Percentiles rank a stretch among this genome's conserved stretches.
Evolutionary conservation across 1,140 invertebrate genomes (phyloP).

Genomic region (Dendrolimus kikuchii): DNA sequence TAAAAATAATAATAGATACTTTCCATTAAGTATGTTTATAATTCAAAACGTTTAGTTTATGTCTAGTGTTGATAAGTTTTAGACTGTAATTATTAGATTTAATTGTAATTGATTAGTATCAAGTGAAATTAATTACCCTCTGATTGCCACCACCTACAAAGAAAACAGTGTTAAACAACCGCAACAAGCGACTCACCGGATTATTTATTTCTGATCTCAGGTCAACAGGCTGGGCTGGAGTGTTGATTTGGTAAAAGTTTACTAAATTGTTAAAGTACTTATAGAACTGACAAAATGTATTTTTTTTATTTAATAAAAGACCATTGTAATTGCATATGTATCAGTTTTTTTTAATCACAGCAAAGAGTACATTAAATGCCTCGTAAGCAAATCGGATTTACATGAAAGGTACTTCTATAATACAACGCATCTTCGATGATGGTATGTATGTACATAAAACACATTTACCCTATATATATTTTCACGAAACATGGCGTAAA

Average conservation of each 20-base stretch:
- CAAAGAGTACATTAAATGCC: too few relatives aligned
- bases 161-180: constrained; percentile 28
- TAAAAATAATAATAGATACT: constrained; percentile 27
- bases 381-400: too few relatives aligned
- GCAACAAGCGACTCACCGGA: constrained; percentile 30
- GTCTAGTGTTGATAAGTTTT: constrained; percentile 22
- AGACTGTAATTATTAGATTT: constrained; percentile 25
- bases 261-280: constrained; percentile 69
- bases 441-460: too few relatives aligned
- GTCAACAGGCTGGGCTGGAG: constrained; percentile 47
- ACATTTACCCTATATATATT: too few relatives aligned
- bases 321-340: constrained; percentile 27
- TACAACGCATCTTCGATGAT: too few relatives aligned
- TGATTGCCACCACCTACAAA: too few relatives aligned
- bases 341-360: too few relatives aligned
- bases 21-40: constrained; percentile 36
- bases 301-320: constrained; percentile 66
- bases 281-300: constrained; percentile 64
- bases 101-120: constrained; percentile 23
- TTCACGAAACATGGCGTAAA: too few relatives aligned
- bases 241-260: constrained; percentile 67
- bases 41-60: constrained; percentile 24
- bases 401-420: too few relatives aligned
- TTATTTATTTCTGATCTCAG: constrained; percentile 66
- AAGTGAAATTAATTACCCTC: too few relatives aligned